phyloP scores from a whole-genome alignment of 1,140 invertebrate genomes.

The Cherax quadricarinatus region DNA sequence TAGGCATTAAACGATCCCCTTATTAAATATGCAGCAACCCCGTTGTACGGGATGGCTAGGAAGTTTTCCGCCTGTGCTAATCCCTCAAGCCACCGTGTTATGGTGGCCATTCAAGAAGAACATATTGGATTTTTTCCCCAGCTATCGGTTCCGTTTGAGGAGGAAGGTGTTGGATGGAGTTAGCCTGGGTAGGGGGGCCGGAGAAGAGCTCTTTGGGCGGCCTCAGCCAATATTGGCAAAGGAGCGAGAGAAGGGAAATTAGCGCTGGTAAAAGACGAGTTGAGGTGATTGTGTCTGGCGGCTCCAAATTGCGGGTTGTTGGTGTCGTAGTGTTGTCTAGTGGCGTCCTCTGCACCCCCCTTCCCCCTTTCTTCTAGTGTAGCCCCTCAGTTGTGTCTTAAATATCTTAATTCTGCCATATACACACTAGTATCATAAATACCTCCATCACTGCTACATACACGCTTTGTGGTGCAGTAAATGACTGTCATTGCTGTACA shows the following conservation, averaged over 20 bases:
- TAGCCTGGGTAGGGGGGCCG: constrained; percentile 30
- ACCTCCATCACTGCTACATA: no score
- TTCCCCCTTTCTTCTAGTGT: neutral
- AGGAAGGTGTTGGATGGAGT: constrained; percentile 4
- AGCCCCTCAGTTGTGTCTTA: no score
- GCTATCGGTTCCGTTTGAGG: neutral
- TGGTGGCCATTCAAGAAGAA: constrained; percentile 6
- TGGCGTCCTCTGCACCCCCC: neutral
- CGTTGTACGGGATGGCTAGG: neutral
- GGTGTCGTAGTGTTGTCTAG: neutral
- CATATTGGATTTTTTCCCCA: constrained; percentile 32
- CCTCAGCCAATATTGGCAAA: constrained; percentile 64
- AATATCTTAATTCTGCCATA: no score
- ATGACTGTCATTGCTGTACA: no score
- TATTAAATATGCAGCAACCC: constrained; percentile 53
- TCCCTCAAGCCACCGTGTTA: neutral
- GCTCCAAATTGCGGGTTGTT: neutral
- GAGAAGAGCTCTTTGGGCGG: constrained; percentile 21
- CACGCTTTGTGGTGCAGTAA: no score
- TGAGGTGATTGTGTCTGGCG: neutral
- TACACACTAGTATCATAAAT: no score
- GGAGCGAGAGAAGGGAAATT: constrained; percentile 46
- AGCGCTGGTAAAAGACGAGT: constrained; percentile 24
- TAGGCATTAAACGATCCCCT: constrained; percentile 60
- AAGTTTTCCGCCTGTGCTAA: neutral